Evolutionary conservation across 2,113 vertebrate species (phyloP).

Genomic region (Conger conger): DNA sequence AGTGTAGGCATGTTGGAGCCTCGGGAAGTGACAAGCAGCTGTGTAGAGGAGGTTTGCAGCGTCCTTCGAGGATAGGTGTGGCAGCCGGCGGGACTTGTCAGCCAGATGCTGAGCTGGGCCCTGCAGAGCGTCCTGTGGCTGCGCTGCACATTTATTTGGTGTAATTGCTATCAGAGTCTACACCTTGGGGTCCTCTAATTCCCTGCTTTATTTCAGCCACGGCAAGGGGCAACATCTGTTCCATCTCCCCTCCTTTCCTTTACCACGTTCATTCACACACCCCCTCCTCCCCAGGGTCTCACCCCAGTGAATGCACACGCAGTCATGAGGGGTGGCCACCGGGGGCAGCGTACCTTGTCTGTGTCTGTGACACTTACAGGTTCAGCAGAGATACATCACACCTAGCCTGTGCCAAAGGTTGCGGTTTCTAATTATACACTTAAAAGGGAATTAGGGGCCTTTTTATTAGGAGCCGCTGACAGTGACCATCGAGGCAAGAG

Average conservation of each 20-base stretch:
- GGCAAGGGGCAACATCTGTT: constrained; percentile 97
- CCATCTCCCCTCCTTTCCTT: constrained; percentile 66
- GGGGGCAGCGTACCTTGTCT: constrained; percentile 40
- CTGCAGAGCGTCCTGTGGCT: constrained; percentile 83
- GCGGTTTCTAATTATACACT: constrained; percentile 46
- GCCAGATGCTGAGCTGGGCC: constrained; percentile 87
- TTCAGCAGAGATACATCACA: constrained; percentile 35
- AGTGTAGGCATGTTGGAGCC: constrained; percentile 56
- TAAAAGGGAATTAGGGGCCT: constrained; percentile 43
- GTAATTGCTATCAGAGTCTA: constrained; percentile 95
- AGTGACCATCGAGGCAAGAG: constrained; percentile 54
- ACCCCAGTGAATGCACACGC: constrained; percentile 56
- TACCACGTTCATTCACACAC: constrained; percentile 54
- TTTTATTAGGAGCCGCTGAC: constrained; percentile 66
- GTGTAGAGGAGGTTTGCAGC: constrained; percentile 56
- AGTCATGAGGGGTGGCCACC: constrained; percentile 12
- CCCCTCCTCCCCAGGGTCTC: constrained; percentile 63
- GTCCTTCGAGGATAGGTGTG: constrained; percentile 37
- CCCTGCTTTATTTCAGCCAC: constrained; percentile 96
- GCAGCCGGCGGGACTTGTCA: constrained; percentile 79
- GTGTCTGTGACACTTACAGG: constrained; percentile 37
- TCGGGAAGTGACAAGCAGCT: constrained; percentile 55
- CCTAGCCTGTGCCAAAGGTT: constrained; percentile 30
- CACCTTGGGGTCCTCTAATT: constrained; percentile 96
- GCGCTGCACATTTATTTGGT: constrained; percentile 96